Evolutionary conservation across 2,797 vertebrate genomes (phyloP).

Genomic region (Peromyscus eremicus): DNA sequence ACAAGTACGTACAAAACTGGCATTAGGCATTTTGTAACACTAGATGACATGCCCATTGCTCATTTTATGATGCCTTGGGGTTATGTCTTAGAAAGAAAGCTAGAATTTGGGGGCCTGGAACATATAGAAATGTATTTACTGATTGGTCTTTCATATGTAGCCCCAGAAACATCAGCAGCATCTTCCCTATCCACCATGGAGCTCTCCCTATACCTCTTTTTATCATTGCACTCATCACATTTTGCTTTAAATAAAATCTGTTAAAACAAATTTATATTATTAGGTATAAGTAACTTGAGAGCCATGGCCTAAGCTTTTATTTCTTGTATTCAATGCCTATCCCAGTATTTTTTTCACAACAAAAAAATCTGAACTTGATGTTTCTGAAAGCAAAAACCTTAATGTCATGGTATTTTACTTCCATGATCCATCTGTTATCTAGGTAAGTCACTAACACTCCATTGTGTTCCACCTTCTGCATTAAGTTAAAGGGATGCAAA

Average conservation of each 20-base stretch:
- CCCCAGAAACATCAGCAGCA: background rate
- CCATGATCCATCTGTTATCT: background rate
- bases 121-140: background rate
- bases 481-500: background rate
- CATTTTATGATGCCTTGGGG: background rate
- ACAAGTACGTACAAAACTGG: background rate
- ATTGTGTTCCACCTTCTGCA: background rate
- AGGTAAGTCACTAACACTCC: background rate
- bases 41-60: background rate
- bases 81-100: background rate
- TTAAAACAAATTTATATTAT: background rate
- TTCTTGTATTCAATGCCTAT: background rate
- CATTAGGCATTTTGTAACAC: background rate
- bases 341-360: background rate
- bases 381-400: background rate
- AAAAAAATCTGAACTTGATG: background rate
- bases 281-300: background rate
- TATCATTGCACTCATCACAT: background rate
- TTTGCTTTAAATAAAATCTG: background rate
- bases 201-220: background rate
- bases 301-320: background rate
- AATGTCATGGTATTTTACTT: slow-evolving; percentile 19
- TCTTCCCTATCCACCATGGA: background rate
- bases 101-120: background rate
- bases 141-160: slow-evolving; percentile 21